Base-by-base conservation (phyloP, 2,113 vertebrate genomes). In the Leptodactylus fuscus region DNA sequence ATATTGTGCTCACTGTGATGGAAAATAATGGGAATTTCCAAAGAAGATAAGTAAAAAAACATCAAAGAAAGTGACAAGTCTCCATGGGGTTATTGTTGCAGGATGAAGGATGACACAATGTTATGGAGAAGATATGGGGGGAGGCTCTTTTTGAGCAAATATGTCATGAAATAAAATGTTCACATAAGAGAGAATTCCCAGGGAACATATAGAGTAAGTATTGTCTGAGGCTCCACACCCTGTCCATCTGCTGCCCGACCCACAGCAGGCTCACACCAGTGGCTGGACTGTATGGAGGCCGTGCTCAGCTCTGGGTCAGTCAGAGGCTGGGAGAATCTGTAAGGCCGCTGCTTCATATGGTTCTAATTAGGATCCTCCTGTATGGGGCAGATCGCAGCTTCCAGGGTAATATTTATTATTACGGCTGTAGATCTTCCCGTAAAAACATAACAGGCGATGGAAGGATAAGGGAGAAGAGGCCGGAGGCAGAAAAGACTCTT, bases 21-120 rank as follows among this genome's bases (percentile, higher is more conserved):
- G 74, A 78, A 78, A 49, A 74, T 53, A 78, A 67, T 18, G 51
- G 83, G 83, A 65, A 78, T 85, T 85, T 85, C 74, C 83, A 85
- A 20, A 53, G 46, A 9, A 67, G 81, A 70, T 46, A 51, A 67
- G 38, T 46, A 51, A 34, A 53, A 49, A 46, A 62, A 78, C 32
- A 78, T 85, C 58, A 85, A 85, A 85, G 74, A 22, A 41, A 27
- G 27, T 12, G 46, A 67, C 13, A 41, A 53, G 46, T 24, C 49
- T 78, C 53, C 58, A 18, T 24, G 6, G 6, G 51, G 82, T 36
- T 29, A 44, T 36, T 65, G 29, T 16, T 32, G 29, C 46, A 74
- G 62, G 73, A 84, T 84, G 82, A 78, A 16, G 75, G 60, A 69
- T 79, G 83, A 85, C 48, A 44, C 60, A 44, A 10, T 58, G 62